Base-by-base conservation (phyloP, 92 coral and sea anemone genomes). In the Epizoanthus ramosus region DNA sequence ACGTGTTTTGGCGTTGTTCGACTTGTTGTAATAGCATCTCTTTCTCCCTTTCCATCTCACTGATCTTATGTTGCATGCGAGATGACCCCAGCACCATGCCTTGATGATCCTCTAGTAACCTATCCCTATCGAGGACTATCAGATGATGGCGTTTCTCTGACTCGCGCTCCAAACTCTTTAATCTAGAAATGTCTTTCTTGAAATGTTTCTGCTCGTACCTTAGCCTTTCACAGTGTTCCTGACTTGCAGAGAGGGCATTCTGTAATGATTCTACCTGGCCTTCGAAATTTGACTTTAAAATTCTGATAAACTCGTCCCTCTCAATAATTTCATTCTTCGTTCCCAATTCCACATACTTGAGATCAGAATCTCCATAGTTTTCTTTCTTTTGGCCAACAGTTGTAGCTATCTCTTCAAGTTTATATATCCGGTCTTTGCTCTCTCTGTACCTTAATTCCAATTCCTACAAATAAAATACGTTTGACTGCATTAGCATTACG, bases 151-250 rank as follows among this genome's bases (percentile, higher is more conserved):
- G 65, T 23, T 12, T 16, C 12, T 52, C 58, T 16, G 68, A 33
- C 47, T 77, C 82, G 22, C 41, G 21, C n/a, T 19, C 54, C 59
- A 77, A 61, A 43, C 22, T 43, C 71, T 61, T 60, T 35, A 77
- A 24, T 61, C 66, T 13, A 22, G 82, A 77, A 37, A 77, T 77
- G 9, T 77, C 82, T 19, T 77, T 69, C 17, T 77, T 77, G n/a
- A 77, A 57, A 59, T 77, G 82, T 13, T 45, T 63, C 63, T 77
- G 71, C 52, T 77, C 82, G 12, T 41, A 22, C 60, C 60, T 50
- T 14, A 77, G 71, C 57, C 82, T 60, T 60, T 77, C 71, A 3
- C 82, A 77, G 21, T 77, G 82, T 23, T 77, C 82, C 17, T 77
- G 82, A 8, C 70, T 63, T 12, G 82, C 82, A 19, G 41, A 41